These are phyloP conservation scores for Apotomis capreana DNA, from an alignment of 2,888 invertebrate genomes.

Conservation along the genomic window DNA sequence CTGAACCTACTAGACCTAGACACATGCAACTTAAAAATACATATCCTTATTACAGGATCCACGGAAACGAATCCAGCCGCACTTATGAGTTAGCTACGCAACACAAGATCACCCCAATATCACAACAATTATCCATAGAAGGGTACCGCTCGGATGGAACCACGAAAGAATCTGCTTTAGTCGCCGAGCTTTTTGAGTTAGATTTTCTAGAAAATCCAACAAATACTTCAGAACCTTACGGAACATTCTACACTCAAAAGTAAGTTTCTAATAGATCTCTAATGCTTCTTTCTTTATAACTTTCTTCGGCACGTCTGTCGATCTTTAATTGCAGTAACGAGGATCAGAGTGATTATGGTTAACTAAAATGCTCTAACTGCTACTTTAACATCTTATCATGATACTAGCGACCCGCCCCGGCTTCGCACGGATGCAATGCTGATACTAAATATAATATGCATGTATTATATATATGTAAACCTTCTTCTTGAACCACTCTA, in stretches of 20 bases:
- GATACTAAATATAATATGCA: too few species aligned
- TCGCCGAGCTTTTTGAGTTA: constrained; percentile 29
- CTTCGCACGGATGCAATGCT: too few species aligned
- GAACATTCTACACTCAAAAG: constrained; percentile 37
- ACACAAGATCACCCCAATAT: constrained; percentile 26
- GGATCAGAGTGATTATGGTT: too few species aligned
- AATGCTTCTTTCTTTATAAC: not conserved
- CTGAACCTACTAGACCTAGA: too few species aligned
- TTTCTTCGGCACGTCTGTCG: too few species aligned
- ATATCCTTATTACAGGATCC: constrained; percentile 39
- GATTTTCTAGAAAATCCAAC: constrained; percentile 25
- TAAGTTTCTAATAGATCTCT: constrained; percentile 19
- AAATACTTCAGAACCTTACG: constrained; percentile 27
- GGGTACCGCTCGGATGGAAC: constrained; percentile 39
- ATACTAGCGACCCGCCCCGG: too few species aligned
- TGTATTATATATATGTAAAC: too few species aligned
- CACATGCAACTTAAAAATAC: too few species aligned
- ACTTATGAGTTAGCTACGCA: constrained; percentile 32
- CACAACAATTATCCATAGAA: constrained; percentile 8
- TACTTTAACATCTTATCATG: too few species aligned
- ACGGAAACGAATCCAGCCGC: constrained; percentile 39
- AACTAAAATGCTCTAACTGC: too few species aligned
- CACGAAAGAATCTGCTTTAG: constrained; percentile 7
- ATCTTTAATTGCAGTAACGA: too few species aligned
- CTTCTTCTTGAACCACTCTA: too few species aligned